phyloP scores from a whole-genome alignment of 2,797 vertebrate genomes.

The Dromococcyx pavoninus region DNA sequence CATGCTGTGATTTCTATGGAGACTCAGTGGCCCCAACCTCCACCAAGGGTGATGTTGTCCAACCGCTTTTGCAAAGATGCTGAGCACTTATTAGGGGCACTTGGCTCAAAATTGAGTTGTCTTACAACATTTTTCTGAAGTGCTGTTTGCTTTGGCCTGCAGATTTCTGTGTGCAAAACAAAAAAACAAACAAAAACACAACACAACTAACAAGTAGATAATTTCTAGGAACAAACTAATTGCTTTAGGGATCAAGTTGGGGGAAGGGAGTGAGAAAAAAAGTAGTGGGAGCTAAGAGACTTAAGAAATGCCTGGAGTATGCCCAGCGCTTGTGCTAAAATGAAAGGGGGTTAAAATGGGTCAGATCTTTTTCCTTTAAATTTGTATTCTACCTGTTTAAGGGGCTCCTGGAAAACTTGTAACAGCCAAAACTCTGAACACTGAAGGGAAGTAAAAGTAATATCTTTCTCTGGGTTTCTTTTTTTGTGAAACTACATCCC shows the following conservation, averaged over 20 bases:
- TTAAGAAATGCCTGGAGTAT: neutral
- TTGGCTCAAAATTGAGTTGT: neutral
- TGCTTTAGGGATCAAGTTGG: neutral
- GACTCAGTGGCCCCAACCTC: neutral
- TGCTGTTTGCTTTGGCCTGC: neutral
- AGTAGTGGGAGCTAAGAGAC: neutral
- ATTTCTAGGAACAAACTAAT: conserved; percentile 35
- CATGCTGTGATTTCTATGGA: neutral
- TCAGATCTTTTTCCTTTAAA: neutral
- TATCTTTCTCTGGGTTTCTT: neutral
- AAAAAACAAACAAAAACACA: neutral
- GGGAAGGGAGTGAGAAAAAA: neutral
- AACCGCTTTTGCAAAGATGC: neutral
- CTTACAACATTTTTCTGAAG: neutral
- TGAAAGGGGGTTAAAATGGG: neutral
- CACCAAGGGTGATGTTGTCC: too few relatives aligned
- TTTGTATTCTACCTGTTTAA: conserved; percentile 32
- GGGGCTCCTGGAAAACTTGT: neutral
- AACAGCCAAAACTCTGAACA: neutral
- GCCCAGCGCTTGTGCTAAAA: neutral
- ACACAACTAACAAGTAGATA: neutral
- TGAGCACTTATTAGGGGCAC: neutral
- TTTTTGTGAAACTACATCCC: neutral
- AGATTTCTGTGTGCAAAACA: neutral
- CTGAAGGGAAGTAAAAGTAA: neutral